Conservation (phyloP, 1,140 invertebrate genomes). For the Penaeus chinensis region DNA sequence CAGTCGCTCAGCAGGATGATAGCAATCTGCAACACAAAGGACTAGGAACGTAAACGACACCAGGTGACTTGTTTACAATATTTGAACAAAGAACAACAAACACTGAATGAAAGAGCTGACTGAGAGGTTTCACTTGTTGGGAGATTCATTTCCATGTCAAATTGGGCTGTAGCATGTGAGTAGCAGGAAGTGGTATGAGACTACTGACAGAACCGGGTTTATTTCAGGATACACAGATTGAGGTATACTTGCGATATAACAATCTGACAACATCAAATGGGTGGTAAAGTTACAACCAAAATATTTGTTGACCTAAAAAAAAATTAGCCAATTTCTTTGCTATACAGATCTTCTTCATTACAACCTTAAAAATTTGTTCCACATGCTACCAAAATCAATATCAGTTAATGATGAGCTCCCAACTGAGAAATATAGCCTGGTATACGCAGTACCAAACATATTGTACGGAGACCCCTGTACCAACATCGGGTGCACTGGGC, state of each 20-base stretch:
- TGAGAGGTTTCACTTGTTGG: conserved; percentile 38
- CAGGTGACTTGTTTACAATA: conserved; percentile 46
- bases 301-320: conserved; percentile 24
- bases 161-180: conserved; percentile 54
- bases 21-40: conserved; percentile 57
- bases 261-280: conserved; percentile 49
- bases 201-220: conserved; percentile 31
- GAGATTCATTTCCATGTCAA: conserved; percentile 23
- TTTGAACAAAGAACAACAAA: conserved; percentile 58
- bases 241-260: conserved; percentile 39
- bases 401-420: conserved; percentile 39
- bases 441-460: conserved; percentile 27
- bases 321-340: no score
- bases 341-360: conserved; percentile 23
- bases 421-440: conserved; percentile 24
- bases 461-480: conserved; percentile 29
- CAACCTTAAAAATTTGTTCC: conserved; percentile 41
- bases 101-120: conserved; percentile 53
- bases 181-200: conserved; percentile 39
- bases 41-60: conserved; percentile 58
- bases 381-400: conserved; percentile 54
- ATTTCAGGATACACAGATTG: conserved; percentile 37
- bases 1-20: conserved; percentile 51
- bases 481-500: conserved; percentile 21
- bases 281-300: conserved; percentile 54